These are phyloP conservation scores for Margaritifera margaritifera DNA, from an alignment of 2,888 invertebrate genomes.

Conservation along the genomic window DNA sequence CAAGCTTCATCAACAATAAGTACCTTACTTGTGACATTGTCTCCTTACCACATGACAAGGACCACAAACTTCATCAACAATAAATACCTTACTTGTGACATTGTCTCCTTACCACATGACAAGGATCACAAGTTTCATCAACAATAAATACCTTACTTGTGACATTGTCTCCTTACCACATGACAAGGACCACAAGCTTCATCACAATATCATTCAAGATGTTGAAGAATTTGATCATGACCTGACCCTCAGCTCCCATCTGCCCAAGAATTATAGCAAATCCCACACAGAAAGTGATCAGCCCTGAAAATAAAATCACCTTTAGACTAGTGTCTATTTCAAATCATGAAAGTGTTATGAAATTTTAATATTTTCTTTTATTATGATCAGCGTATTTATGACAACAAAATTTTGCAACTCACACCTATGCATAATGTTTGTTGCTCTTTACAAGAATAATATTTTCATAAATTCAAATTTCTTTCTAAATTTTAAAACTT, in stretches of 20 bases:
- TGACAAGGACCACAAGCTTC: constrained; percentile 77
- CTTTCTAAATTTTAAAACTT: too few relatives aligned
- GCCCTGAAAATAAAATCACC: constrained; percentile 62
- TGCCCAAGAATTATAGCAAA: constrained; percentile 78
- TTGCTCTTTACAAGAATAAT: too few relatives aligned
- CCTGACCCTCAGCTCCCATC: constrained; percentile 76
- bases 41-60: constrained; percentile 77
- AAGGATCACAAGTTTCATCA: constrained; percentile 78
- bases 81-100: too few relatives aligned
- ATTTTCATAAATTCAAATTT: too few relatives aligned
- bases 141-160: too few relatives aligned
- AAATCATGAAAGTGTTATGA: too few relatives aligned
- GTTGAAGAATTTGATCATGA: constrained; percentile 79
- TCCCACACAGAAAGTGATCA: constrained; percentile 79
- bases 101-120: constrained; percentile 76
- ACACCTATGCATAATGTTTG: too few relatives aligned
- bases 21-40: too few relatives aligned
- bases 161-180: constrained; percentile 75
- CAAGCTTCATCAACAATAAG: constrained; percentile 79
- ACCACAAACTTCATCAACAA: constrained; percentile 77
- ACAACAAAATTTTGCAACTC: too few relatives aligned
- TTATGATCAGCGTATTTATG: too few relatives aligned
- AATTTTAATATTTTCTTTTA: too few relatives aligned
- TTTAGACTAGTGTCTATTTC: too few relatives aligned
- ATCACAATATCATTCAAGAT: constrained; percentile 79